These are phyloP conservation scores for Oenanthe melanoleuca DNA, from an alignment of 2,113 vertebrate genomes.

Conservation along the genomic window DNA sequence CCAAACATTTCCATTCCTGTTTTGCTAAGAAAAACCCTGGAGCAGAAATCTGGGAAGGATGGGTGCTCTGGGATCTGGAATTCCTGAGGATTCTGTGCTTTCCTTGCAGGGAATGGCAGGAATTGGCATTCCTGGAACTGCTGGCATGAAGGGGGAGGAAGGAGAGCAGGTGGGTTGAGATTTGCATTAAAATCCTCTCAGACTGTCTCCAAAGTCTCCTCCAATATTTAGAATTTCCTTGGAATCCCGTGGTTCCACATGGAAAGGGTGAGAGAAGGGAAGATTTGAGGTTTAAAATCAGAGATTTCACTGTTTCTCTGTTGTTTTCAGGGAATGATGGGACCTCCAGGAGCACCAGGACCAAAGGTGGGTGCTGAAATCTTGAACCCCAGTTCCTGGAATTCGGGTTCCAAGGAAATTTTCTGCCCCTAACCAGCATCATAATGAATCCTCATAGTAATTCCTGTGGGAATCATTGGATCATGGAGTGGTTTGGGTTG, in stretches of 20 bases:
- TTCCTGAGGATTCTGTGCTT: not conserved
- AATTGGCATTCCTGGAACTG: constrained; percentile 75
- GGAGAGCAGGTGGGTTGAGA: constrained; percentile 79
- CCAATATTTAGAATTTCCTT: not conserved
- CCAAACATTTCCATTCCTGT: not conserved
- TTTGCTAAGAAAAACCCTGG: not conserved
- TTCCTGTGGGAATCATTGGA: not conserved
- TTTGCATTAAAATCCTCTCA: not conserved
- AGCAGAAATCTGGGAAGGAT: not conserved
- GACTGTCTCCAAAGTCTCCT: not conserved
- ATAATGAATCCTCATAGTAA: fast-evolving
- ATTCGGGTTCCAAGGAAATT: not conserved
- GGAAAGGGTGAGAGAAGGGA: not conserved
- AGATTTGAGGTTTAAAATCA: not conserved
- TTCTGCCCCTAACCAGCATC: not conserved
- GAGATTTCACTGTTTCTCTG: not conserved
- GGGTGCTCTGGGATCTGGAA: not conserved
- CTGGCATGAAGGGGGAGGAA: constrained; percentile 72
- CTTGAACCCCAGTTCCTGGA: not conserved
- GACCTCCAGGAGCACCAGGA: constrained; percentile 77
- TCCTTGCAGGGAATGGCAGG: constrained; percentile 79
- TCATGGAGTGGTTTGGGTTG: not conserved
- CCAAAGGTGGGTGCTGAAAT: constrained; percentile 75
- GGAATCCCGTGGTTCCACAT: not conserved
- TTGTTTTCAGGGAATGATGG: constrained; percentile 76